Percentiles rank a stretch among this genome's conserved stretches.
These are phyloP conservation scores for Trypoxylon attenuatum DNA, from an alignment of 2,888 invertebrate genomes.

Conservation along the genomic window DNA sequence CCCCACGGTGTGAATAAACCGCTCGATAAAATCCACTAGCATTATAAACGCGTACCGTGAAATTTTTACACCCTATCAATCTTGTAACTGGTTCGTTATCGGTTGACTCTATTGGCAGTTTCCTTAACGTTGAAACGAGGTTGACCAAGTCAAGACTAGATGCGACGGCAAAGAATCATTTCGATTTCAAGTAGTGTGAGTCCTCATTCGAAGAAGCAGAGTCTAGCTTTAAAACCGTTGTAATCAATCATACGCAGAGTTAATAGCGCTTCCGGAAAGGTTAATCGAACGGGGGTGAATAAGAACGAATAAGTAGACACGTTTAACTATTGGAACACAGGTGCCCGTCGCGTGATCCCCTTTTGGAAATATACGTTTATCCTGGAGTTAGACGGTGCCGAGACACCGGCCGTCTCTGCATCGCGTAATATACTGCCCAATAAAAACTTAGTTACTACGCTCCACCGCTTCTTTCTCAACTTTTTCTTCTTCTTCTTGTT, in stretches of 20 bases:
- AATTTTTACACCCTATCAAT: too few species aligned
- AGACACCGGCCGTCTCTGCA: constrained; percentile 62
- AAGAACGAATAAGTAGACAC: too few species aligned
- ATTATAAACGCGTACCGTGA: too few species aligned
- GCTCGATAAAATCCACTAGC: too few species aligned
- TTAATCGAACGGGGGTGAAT: constrained; percentile 3
- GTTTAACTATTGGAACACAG: constrained; percentile 49
- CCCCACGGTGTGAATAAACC: too few species aligned
- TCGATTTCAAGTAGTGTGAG: too few species aligned
- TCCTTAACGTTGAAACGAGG: too few species aligned
- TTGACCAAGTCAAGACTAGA: too few species aligned
- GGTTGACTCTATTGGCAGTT: too few species aligned
- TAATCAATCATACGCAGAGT: constrained; percentile 14
- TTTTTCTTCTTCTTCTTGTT: constrained; percentile 8
- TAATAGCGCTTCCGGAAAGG: constrained; percentile 3
- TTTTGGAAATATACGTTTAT: constrained; percentile 70
- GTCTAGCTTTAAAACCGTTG: background rate
- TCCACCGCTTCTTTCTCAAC: constrained; percentile 32
- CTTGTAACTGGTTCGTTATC: too few species aligned
- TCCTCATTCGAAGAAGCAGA: too few species aligned
- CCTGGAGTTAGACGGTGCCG: constrained; percentile 70
- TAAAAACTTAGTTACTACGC: constrained; percentile 72
- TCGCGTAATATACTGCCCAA: constrained; percentile 70
- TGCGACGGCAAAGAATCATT: too few species aligned
- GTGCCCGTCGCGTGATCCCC: constrained; percentile 57